Conservation (phyloP, 2,113 vertebrate species). For the Ammodytes marinus region DNA sequence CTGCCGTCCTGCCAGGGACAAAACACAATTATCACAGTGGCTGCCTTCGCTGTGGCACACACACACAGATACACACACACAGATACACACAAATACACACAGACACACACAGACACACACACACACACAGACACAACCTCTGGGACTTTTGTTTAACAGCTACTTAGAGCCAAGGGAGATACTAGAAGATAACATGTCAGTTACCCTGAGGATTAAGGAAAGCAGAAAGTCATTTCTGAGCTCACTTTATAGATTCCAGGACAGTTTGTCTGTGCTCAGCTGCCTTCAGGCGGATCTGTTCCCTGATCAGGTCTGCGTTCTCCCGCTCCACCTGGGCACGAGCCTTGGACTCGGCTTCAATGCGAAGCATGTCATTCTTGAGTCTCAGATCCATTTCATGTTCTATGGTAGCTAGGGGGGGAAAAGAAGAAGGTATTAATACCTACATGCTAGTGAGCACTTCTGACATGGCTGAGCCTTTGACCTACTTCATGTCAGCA, state of each 20-base stretch:
- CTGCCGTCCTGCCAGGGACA: slow-evolving; percentile 85
- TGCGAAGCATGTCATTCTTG: slow-evolving; percentile 90
- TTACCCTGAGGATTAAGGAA: slow-evolving; percentile 55
- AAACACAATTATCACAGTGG: slow-evolving; percentile 55
- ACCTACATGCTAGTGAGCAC: not conserved
- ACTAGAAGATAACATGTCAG: slow-evolving; percentile 40
- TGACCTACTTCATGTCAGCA: slow-evolving; percentile 22
- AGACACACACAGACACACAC: too few relatives aligned
- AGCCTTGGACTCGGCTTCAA: slow-evolving; percentile 89
- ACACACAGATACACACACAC: not conserved
- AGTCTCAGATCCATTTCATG: slow-evolving; percentile 92
- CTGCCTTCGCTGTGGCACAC: slow-evolving; percentile 29
- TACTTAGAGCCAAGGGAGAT: slow-evolving; percentile 34
- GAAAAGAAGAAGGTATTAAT: slow-evolving; percentile 15
- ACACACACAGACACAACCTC: not conserved
- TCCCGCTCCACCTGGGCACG: slow-evolving; percentile 88
- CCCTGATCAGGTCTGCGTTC: slow-evolving; percentile 91
- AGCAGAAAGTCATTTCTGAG: slow-evolving; percentile 26
- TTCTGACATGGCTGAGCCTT: not conserved
- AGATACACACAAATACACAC: too few relatives aligned
- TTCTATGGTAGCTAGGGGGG: slow-evolving; percentile 85
- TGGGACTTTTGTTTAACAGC: slow-evolving; percentile 44
- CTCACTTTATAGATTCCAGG: slow-evolving; percentile 89
- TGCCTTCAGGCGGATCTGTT: slow-evolving; percentile 91
- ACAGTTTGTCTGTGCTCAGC: slow-evolving; percentile 92